These are phyloP conservation scores for Lepidocyrtinus sp. DNA, from an alignment of 2,888 invertebrate species.

Conservation along the genomic window DNA sequence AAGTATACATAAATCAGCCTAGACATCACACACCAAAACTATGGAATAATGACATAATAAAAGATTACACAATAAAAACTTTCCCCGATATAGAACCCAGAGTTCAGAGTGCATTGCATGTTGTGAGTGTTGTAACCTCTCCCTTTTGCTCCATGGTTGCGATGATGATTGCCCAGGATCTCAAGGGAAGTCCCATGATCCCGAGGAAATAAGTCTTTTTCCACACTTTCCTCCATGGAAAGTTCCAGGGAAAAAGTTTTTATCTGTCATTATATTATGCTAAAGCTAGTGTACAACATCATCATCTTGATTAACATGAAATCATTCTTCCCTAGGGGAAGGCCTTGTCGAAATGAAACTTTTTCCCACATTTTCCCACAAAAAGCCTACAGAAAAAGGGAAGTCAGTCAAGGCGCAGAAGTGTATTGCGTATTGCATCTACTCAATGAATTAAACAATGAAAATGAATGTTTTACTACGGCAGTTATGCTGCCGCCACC, in stretches of 20 bases:
- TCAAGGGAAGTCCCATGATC: slow-evolving; percentile 40
- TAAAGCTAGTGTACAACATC: no score
- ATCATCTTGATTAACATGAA: slow-evolving; percentile 54
- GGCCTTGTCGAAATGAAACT: slow-evolving; percentile 47
- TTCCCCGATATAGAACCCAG: neutral
- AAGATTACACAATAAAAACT: neutral
- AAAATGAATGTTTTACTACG: no score
- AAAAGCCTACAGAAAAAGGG: no score
- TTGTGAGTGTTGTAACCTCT: no score
- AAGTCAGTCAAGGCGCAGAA: no score
- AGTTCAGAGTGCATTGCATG: slow-evolving; percentile 47
- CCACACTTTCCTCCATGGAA: slow-evolving; percentile 63
- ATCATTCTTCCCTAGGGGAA: slow-evolving; percentile 48
- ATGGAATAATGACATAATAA: neutral
- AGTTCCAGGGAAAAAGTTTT: slow-evolving; percentile 31
- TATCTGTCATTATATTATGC: neutral
- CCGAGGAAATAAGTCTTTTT: slow-evolving; percentile 66
- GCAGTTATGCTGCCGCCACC: neutral
- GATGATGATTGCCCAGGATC: slow-evolving; percentile 34
- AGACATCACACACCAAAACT: no score
- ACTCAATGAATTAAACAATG: no score
- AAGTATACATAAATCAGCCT: neutral
- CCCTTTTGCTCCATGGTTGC: no score
- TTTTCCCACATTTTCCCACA: slow-evolving; percentile 55
- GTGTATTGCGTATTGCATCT: no score